A percentile compares a stretch with the other conserved stretches of the same genome.
These are phyloP conservation scores for Chesias legatella DNA, from an alignment of 2,888 invertebrate genomes.

Conservation along the genomic window DNA sequence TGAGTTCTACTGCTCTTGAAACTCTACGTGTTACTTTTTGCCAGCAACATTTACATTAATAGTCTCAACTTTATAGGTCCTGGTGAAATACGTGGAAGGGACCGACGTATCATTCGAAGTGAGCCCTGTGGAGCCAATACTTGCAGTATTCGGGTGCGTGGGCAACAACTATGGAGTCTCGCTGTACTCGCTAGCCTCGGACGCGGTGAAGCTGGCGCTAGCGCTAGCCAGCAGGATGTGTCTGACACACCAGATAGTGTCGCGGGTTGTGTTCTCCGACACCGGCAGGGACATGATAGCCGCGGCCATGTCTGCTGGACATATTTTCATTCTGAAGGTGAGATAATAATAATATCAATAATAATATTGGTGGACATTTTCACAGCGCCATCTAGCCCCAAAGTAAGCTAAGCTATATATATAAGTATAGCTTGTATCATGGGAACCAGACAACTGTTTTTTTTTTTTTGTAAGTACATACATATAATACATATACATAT, in stretches of 20 bases:
- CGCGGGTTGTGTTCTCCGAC: conserved; percentile 55
- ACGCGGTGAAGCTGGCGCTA: too few species aligned
- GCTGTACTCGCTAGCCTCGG: conserved; percentile 30
- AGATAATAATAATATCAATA: too few species aligned
- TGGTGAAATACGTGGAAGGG: conserved; percentile 48
- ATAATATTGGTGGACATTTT: too few species aligned
- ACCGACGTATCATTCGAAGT: conserved; percentile 52
- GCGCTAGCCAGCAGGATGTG: conserved; percentile 38
- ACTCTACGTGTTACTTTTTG: too few species aligned
- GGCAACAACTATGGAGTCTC: conserved; percentile 55
- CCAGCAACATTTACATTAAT: too few species aligned
- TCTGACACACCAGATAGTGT: conserved; percentile 68
- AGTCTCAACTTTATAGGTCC: conserved; percentile 49
- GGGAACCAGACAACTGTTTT: too few species aligned
- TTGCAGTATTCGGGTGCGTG: conserved; percentile 54
- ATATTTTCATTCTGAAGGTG: conserved; percentile 64
- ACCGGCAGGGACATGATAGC: conserved; percentile 56
- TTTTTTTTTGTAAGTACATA: too few species aligned
- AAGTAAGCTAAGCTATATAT: too few species aligned
- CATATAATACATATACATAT: too few species aligned
- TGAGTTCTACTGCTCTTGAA: too few species aligned
- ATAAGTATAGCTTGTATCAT: too few species aligned
- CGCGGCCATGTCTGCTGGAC: conserved; percentile 68
- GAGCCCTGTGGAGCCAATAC: conserved; percentile 58
- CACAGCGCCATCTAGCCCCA: too few species aligned